phyloP scores from a whole-genome alignment of 1,140 invertebrate genomes.

The Aradophagus sp. region DNA sequence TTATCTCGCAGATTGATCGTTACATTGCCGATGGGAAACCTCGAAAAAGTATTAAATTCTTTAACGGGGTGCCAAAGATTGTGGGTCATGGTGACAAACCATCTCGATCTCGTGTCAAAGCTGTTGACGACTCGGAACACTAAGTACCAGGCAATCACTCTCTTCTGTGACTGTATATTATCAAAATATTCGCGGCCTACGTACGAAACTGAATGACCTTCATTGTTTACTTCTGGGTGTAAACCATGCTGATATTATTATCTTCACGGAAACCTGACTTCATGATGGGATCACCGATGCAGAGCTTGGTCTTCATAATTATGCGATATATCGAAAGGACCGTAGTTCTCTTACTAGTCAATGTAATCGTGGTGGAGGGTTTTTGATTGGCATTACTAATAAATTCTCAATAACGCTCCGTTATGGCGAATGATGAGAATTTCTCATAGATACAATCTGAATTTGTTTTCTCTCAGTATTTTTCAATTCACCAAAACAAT shows the following conservation, averaged over 20 bases:
- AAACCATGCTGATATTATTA: neutral
- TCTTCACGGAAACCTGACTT: neutral
- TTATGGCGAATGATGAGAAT: too few species aligned
- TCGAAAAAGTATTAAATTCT: neutral
- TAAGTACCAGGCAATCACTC: neutral
- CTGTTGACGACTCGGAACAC: too few species aligned
- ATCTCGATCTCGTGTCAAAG: neutral
- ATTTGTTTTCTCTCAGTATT: too few species aligned
- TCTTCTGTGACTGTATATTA: neutral
- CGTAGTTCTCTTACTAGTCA: neutral
- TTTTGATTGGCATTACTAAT: neutral
- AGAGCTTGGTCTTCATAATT: neutral
- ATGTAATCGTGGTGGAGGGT: neutral
- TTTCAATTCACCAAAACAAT: too few species aligned
- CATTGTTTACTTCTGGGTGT: neutral
- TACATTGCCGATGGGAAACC: too few species aligned
- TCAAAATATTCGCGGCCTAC: neutral
- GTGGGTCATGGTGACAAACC: neutral
- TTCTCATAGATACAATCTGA: too few species aligned
- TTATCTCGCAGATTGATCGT: too few species aligned
- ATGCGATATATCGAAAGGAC: neutral
- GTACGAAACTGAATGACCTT: neutral
- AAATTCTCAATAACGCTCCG: neutral
- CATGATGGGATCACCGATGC: neutral
- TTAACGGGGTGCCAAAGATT: neutral